phyloP scores from a whole-genome alignment of 2,113 vertebrate species.

The Centropus bengalensis region DNA sequence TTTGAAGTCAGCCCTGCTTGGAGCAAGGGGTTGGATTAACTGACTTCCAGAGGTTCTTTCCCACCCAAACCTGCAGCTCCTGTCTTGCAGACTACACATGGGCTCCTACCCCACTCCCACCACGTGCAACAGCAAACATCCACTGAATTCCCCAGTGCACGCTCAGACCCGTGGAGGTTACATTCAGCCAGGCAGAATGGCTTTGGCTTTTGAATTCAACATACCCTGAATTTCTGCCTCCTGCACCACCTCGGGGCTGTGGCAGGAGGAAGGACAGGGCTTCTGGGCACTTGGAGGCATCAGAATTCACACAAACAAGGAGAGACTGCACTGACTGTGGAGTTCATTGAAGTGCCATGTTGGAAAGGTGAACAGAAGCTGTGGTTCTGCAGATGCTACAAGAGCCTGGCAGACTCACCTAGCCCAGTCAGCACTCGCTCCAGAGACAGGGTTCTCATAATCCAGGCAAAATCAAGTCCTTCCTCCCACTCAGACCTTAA shows the following conservation, averaged over 20 bases:
- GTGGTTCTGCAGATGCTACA: background rate
- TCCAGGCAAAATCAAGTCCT: background rate
- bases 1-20: background rate
- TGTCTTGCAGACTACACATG: background rate
- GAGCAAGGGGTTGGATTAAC: background rate
- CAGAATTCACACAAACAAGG: background rate
- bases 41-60: background rate
- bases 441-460: background rate
- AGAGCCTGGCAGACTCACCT: background rate
- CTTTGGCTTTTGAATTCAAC: background rate
- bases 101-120: background rate
- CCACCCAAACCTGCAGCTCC: background rate
- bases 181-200: background rate
- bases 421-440: background rate
- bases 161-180: background rate
- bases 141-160: background rate
- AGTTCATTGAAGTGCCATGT: background rate
- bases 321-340: too few species aligned
- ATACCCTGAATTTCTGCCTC: background rate
- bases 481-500: background rate
- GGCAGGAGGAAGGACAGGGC: too few species aligned
- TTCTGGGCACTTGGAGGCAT: background rate
- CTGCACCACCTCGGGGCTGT: background rate
- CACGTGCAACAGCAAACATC: fast-evolving
- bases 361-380: background rate